Evolutionary conservation across 2,888 invertebrate species (phyloP), one percentile per base, ranked within the genome.

Genomic region (Acronicta leporina): DNA sequence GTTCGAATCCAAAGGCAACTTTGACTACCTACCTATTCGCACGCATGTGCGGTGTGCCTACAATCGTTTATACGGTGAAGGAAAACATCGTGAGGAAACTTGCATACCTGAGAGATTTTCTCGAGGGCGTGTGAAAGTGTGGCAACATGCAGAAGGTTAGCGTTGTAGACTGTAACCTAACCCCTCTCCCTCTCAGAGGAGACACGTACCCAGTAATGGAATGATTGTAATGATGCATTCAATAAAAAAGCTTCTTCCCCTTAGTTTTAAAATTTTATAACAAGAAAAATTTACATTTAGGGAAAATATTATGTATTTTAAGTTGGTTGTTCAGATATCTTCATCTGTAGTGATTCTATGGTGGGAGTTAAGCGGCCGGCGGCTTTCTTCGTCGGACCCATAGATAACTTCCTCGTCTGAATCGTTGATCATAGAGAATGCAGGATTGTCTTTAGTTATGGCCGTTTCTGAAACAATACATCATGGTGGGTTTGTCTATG

Each of bases 391-490:
- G 72, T 98, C 98, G 0, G 98, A 98, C 20, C 98, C 99, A 87
- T 99, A 99, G 80, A 99, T 97, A 9, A 99, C 98, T 75, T 98
- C 98, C 89, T 99, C 99, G 85, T 99, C 99, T 0, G 99, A 99
- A 86, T 99, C 99, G 91, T 99, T 99, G 80, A 99, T 97, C 99
- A 99, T 99, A 20, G 99, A 99, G 91, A 99, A 98, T 11, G 99
- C 97, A 48, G 99, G 99, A 95, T 99, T 99, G 94, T 99, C 99
- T 94, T 99, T 99, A 52, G 98, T 98, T 77, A 99, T 98, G 50
- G 97, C 96, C 50, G 97, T 96, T 91, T 99, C 99, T 97, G 95
- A 59, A 73, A 77, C 53, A 61, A 95, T 95, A 74, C 50, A 76
- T 74, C 63, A 61, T 54, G 55, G 51, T 50, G 42, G 51, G 30